Evolutionary conservation across 2,888 invertebrate genomes (phyloP).

Genomic region (Strigamia crassipes): DNA sequence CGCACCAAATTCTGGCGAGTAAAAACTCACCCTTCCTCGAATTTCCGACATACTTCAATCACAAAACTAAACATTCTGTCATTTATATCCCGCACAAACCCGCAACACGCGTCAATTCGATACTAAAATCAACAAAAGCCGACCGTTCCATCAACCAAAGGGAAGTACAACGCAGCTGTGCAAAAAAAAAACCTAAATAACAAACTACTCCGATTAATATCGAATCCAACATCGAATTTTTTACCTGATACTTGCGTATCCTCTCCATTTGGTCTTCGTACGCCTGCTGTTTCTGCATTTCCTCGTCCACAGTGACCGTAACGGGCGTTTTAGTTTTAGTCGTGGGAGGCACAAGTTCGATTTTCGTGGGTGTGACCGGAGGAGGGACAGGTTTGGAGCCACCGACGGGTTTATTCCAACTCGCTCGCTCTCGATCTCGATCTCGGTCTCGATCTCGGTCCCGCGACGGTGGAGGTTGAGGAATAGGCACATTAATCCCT

Average conservation of each 20-base stretch:
- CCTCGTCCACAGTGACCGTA: neutral
- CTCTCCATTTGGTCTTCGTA: constrained; percentile 79
- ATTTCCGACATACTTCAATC: neutral
- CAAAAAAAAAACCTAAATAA: neutral
- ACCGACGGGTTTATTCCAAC: constrained; percentile 63
- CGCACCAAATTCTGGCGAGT: neutral
- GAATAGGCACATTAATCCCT: constrained; percentile 58
- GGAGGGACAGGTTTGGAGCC: constrained; percentile 67
- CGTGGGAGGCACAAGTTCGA: neutral
- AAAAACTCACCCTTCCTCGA: neutral
- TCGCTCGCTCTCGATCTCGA: constrained; percentile 66
- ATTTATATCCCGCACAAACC: neutral
- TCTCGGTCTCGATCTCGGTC: constrained; percentile 66
- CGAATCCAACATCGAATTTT: too few relatives aligned
- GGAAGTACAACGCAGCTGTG: neutral
- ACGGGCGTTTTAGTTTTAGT: neutral
- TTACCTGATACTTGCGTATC: constrained; percentile 88
- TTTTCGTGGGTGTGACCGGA: constrained; percentile 60
- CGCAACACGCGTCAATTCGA: neutral
- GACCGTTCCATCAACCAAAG: neutral
- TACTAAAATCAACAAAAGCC: neutral
- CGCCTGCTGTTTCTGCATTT: neutral
- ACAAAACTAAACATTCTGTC: neutral
- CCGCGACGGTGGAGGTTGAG: constrained; percentile 65
- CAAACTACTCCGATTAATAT: too few relatives aligned